Conservation (phyloP, 2,888 invertebrate species). For the Cephus rjabovi region DNA sequence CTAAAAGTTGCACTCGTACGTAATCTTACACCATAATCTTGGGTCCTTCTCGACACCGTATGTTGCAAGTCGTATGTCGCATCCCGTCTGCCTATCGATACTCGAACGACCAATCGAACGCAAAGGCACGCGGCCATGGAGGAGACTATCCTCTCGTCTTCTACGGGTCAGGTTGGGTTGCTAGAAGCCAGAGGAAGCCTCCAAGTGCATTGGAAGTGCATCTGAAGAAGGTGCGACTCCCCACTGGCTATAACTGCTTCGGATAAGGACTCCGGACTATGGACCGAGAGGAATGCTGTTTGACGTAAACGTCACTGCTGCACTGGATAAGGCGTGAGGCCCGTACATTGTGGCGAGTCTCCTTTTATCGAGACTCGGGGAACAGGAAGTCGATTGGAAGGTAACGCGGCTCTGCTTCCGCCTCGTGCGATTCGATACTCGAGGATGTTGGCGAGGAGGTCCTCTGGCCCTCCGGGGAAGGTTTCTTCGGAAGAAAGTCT, state of each 20-base stretch:
- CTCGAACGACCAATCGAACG: slow-evolving; percentile 35
- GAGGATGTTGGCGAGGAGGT: neutral
- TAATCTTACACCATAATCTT: slow-evolving; percentile 46
- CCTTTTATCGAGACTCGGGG: neutral
- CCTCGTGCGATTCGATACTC: neutral
- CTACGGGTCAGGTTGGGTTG: neutral
- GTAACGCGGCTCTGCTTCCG: too few species aligned
- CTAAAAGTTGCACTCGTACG: slow-evolving; percentile 57
- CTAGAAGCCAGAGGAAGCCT: slow-evolving; percentile 13
- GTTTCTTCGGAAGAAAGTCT: neutral
- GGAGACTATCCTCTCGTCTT: neutral
- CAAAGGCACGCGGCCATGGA: neutral
- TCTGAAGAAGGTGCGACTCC: slow-evolving; percentile 58
- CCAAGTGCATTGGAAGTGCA: slow-evolving; percentile 47
- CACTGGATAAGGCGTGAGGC: neutral
- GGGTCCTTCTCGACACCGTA: slow-evolving; percentile 44
- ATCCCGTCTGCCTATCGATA: slow-evolving; percentile 21
- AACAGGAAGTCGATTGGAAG: neutral
- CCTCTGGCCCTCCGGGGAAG: neutral
- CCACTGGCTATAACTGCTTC: slow-evolving; percentile 51
- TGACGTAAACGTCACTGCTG: slow-evolving; percentile 42
- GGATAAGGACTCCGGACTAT: slow-evolving; percentile 58
- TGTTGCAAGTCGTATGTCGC: neutral
- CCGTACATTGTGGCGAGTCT: neutral
- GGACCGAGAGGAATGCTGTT: slow-evolving; percentile 54